phyloP scores from a whole-genome alignment of 2,888 invertebrate species.

The Pteria penguin region DNA sequence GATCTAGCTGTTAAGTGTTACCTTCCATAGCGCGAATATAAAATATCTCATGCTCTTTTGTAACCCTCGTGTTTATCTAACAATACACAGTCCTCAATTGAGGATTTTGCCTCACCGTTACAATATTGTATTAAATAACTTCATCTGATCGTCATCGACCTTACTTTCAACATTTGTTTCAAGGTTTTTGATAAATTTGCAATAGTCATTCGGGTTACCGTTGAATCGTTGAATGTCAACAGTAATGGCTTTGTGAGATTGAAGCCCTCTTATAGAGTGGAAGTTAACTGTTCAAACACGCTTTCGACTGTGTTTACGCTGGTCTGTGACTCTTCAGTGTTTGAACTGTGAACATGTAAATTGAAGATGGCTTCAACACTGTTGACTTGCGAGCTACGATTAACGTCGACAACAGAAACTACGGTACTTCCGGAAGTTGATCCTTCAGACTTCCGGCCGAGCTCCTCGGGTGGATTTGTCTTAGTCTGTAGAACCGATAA shows the following conservation, averaged over 20 bases:
- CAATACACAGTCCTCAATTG: constrained; percentile 32
- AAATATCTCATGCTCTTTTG: constrained; percentile 17
- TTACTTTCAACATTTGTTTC: constrained; percentile 23
- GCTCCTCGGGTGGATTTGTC: neutral
- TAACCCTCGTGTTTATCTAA: constrained; percentile 26
- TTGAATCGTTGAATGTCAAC: constrained; percentile 17
- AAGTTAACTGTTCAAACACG: neutral
- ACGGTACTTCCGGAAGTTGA: neutral
- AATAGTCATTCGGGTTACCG: constrained; percentile 7
- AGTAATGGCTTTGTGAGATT: constrained; percentile 10
- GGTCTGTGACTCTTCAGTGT: neutral
- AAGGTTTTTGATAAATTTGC: constrained; percentile 27
- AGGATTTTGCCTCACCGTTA: constrained; percentile 6
- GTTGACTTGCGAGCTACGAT: neutral
- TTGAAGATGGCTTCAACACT: too few species aligned
- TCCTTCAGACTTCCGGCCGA: neutral
- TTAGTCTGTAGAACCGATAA: neutral
- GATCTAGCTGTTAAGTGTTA: constrained; percentile 32
- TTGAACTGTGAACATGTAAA: neutral
- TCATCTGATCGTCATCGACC: neutral
- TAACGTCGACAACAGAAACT: neutral
- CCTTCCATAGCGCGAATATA: constrained; percentile 28
- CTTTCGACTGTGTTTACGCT: neutral
- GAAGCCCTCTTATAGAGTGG: constrained; percentile 9
- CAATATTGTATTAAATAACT: neutral